Evolutionary conservation across 1,140 invertebrate species (phyloP).

Genomic region (Pogonognathellus flavescens): DNA sequence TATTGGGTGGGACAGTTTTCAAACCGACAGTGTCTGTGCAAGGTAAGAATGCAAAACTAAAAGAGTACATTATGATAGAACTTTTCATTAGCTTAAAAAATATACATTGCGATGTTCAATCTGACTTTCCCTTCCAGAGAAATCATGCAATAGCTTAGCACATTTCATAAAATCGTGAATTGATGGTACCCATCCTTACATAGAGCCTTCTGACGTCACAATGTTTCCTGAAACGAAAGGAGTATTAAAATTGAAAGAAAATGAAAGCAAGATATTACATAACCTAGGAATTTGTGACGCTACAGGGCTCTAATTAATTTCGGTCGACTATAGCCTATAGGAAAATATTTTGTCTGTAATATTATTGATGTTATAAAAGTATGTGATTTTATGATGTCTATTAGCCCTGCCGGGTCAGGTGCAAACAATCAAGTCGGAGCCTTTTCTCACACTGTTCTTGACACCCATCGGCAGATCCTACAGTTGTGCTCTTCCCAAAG

Average conservation of each 20-base stretch:
- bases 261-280: no score
- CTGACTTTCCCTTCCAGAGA: no score
- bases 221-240: no score
- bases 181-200: background rate
- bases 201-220: background rate
- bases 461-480: conserved; percentile 89
- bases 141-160: no score
- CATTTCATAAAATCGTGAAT: background rate
- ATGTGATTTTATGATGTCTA: background rate
- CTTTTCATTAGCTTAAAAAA: no score
- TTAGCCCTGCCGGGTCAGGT: conserved; percentile 51
- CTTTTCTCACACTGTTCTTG: conserved; percentile 78
- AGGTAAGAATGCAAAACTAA: background rate
- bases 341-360: background rate
- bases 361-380: background rate
- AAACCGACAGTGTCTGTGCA: no score
- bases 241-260: no score
- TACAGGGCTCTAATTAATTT: background rate
- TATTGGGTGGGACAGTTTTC: no score
- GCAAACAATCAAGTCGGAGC: conserved; percentile 61
- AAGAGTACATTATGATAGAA: background rate
- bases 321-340: background rate
- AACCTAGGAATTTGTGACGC: no score
- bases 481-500: conserved; percentile 72
- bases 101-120: no score